These are phyloP conservation scores for Notothenia rossii DNA, from an alignment of 2,113 vertebrate species.

Conservation along the genomic window DNA sequence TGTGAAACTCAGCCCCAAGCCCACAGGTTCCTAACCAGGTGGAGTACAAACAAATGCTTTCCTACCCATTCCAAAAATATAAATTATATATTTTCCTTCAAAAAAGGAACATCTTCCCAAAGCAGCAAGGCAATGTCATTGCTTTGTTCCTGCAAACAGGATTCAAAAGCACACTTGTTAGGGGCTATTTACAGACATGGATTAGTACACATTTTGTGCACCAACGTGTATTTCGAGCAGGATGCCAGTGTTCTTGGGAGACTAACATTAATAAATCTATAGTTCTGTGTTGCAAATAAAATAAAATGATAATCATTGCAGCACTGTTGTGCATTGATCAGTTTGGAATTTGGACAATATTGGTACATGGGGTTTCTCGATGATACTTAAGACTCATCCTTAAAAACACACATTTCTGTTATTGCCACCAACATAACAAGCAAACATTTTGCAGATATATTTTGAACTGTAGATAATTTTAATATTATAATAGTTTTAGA, in stretches of 20 bases:
- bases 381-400: background rate
- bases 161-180: too few relatives aligned
- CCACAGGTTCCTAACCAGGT: too few relatives aligned
- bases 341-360: too few relatives aligned
- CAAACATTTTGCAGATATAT: background rate
- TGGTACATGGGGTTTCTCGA: background rate
- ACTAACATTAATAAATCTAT: background rate
- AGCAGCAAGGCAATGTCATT: background rate
- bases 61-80: too few relatives aligned
- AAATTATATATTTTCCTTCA: background rate
- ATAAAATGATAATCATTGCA: too few relatives aligned
- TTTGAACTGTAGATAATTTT: background rate
- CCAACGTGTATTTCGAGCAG: background rate
- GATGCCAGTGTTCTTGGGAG: background rate
- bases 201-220: background rate
- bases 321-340: too few relatives aligned
- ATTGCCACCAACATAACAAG: background rate
- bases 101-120: background rate
- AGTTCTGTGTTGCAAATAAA: too few relatives aligned
- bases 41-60: too few relatives aligned
- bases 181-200: background rate
- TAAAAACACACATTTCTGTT: background rate
- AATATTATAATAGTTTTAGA: background rate
- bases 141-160: background rate
- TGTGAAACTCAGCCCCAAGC: too few relatives aligned